phyloP scores from a whole-genome alignment of 2,888 invertebrate species.

The Crepidodera aurea region DNA sequence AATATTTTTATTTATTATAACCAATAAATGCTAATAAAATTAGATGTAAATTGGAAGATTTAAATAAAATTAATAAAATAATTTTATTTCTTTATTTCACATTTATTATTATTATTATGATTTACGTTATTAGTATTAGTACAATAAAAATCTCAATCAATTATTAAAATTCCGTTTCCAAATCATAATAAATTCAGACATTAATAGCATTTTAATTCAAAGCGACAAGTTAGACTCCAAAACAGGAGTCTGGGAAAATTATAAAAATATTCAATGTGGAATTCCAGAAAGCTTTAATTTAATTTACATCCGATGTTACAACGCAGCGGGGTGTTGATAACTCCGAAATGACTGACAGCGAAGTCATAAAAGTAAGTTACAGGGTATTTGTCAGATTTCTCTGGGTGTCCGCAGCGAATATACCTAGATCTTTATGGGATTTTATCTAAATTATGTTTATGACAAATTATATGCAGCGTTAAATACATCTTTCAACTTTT shows the following conservation, averaged over 20 bases:
- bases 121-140: not conserved
- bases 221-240: conserved; percentile 22
- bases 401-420: conserved; percentile 37
- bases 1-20: no score
- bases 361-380: conserved; percentile 36
- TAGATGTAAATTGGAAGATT: no score
- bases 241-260: conserved; percentile 37
- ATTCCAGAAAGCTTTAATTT: conserved; percentile 38
- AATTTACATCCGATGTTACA: conserved; percentile 45
- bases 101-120: not conserved
- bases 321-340: conserved; percentile 42
- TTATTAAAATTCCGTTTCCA: conserved; percentile 30
- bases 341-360: conserved; percentile 35
- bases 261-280: conserved; percentile 22
- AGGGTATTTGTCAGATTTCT: conserved; percentile 36
- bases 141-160: conserved; percentile 13
- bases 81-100: not conserved
- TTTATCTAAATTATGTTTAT: conserved; percentile 39
- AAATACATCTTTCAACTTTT: conserved; percentile 33
- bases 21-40: no score
- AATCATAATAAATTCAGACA: conserved; percentile 40
- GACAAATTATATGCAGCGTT: conserved; percentile 43
- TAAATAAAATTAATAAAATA: not conserved
- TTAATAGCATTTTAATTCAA: conserved; percentile 41
- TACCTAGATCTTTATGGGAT: conserved; percentile 21